Conservation (phyloP, 37 sponge, comb jelly and placozoan species). For the Geodia barretti region DNA sequence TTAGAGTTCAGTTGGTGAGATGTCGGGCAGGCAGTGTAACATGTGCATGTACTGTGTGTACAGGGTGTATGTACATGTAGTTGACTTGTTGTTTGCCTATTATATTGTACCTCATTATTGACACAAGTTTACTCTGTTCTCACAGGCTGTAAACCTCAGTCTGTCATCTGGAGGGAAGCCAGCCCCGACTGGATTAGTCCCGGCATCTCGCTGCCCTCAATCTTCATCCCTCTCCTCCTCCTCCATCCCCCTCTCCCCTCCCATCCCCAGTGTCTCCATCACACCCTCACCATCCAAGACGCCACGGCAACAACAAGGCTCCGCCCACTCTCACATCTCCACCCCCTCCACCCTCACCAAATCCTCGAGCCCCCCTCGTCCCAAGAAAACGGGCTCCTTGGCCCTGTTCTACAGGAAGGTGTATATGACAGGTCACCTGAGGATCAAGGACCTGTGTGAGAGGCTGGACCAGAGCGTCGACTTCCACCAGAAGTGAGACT, state of each 20-base stretch:
- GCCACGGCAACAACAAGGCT: background rate
- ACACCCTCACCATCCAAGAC: slow-evolving; percentile 15
- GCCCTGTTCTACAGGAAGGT: slow-evolving; percentile 87
- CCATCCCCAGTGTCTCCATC: slow-evolving; percentile 39
- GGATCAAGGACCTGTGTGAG: slow-evolving; percentile 87
- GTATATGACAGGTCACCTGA: slow-evolving; percentile 68
- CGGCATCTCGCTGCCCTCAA: background rate
- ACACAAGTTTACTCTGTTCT: no score
- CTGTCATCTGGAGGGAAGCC: background rate
- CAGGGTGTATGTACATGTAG: no score
- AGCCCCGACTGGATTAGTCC: background rate
- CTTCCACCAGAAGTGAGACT: slow-evolving; percentile 67
- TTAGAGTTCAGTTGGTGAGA: no score
- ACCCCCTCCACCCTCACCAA: background rate
- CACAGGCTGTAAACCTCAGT: background rate
- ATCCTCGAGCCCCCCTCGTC: slow-evolving; percentile 23
- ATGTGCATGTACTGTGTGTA: no score
- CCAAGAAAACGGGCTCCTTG: slow-evolving; percentile 70
- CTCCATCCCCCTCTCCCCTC: slow-evolving; percentile 29
- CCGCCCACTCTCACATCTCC: background rate
- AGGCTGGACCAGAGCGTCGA: slow-evolving; percentile 43
- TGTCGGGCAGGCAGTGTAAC: no score
- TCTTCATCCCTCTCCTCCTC: background rate
- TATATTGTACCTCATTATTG: no score
- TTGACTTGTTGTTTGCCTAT: no score